phyloP scores from a whole-genome alignment of 2,888 invertebrate genomes.

The Sminthurides aquaticus region DNA sequence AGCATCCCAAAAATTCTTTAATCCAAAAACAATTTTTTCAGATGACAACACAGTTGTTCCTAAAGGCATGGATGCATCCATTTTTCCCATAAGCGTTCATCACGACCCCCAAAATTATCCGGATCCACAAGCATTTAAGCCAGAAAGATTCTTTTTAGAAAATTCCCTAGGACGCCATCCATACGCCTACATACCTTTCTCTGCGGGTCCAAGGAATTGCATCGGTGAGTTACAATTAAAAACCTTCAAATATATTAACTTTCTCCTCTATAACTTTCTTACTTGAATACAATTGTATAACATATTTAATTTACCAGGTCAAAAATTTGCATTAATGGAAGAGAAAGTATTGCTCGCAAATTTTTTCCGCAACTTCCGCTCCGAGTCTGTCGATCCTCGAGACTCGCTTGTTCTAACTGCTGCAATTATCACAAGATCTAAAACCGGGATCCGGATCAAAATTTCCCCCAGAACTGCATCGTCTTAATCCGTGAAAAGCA shows the following conservation, averaged over 20 bases:
- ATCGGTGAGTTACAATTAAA: constrained; percentile 20
- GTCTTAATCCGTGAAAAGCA: too few species aligned
- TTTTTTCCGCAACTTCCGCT: neutral
- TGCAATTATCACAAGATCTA: neutral
- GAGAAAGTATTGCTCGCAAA: neutral
- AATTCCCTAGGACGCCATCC: constrained; percentile 12
- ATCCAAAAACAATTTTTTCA: neutral
- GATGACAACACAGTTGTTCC: constrained; percentile 14
- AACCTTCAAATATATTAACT: too few species aligned
- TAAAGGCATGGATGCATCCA: neutral
- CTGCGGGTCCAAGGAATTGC: constrained; percentile 24
- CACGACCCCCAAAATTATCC: constrained; percentile 10
- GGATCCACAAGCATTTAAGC: constrained; percentile 14
- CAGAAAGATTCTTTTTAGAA: constrained; percentile 19
- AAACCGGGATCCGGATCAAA: neutral
- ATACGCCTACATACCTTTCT: constrained; percentile 24
- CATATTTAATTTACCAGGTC: neutral
- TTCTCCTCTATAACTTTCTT: too few species aligned
- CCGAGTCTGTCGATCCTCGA: neutral
- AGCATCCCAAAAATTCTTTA: neutral
- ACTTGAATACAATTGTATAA: too few species aligned
- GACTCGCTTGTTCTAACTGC: neutral
- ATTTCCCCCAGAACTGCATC: too few species aligned
- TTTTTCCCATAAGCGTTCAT: constrained; percentile 12
- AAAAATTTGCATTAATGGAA: neutral